A percentile compares a stretch with the other conserved stretches of the same genome.
Conservation (phyloP, 2,113 vertebrate genomes). For the Cyrtonyx montezumae region DNA sequence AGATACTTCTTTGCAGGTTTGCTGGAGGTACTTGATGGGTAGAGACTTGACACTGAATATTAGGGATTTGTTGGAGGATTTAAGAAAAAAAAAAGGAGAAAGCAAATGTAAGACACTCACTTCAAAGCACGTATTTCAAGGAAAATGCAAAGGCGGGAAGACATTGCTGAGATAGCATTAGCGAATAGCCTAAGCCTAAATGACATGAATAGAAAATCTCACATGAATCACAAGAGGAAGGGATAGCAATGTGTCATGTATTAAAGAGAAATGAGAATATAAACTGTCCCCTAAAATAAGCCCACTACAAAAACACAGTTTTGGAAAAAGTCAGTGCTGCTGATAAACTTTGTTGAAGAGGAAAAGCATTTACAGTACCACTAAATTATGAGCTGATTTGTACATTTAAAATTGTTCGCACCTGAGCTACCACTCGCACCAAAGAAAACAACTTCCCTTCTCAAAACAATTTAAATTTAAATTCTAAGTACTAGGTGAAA, state of each 20-base stretch:
- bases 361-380: background rate
- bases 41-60: background rate
- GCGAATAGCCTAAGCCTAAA: background rate
- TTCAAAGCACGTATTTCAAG: slow-evolving; percentile 49
- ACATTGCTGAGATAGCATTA: background rate
- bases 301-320: background rate
- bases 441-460: background rate
- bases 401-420: background rate
- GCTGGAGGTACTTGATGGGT: background rate
- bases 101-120: background rate
- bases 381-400: background rate
- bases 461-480: background rate
- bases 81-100: slow-evolving; percentile 13
- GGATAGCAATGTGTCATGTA: background rate
- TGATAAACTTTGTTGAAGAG: background rate
- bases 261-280: slow-evolving; percentile 7
- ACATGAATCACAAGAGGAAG: background rate
- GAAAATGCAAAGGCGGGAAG: slow-evolving; percentile 37
- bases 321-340: background rate
- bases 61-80: slow-evolving; percentile 5
- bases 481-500: background rate
- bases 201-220: background rate
- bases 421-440: background rate
- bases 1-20: background rate
- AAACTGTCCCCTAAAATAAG: background rate